Evolutionary conservation across 2,113 vertebrate genomes (phyloP), one percentile per base, ranked within the genome.

Genomic region (Rhagologus leucostigma): DNA sequence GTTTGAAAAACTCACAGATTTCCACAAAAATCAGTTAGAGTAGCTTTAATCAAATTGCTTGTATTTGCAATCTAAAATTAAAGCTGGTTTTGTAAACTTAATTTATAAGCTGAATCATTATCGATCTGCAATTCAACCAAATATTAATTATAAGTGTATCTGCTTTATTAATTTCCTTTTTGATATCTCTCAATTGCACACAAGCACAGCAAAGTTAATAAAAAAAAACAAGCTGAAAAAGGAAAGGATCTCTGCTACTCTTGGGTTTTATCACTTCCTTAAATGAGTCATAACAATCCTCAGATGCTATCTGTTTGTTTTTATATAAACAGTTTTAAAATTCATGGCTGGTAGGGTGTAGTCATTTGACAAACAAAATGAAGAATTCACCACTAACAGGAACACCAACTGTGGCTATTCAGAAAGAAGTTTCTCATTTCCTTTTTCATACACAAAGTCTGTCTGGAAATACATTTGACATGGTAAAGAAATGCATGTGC

Each of bases 191-290:
- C 79, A 80, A 33, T 6, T 6, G 42, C 79, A 90, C 3, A 1
- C 23, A 89, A 93, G 39, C 1, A 0, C 30, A 92, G 22, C 35
- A 84, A 87, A 5, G 16, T 44, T 86, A 93, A 59, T 67, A 68
- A 68, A 69, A 68, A n/a, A 69, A 49, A 39, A 11, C 37, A 87
- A 81, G 47, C 42, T 87, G 68, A 68, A 78, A 90, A 93, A 93
- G 83, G 47, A 84, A 92, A 86, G 24, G 35, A 69, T 55, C 52
- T 73, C 64, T 87, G 60, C 44, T 92, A 47, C 73, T 81, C 73
- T 49, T 75, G 35, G 37, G 89, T 56, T 92, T 90, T 95, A 93
- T 94, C 94, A 71, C 94, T 88, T 96, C 95, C 92, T 90, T 74
- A 93, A 93, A 75, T 84, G 91, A 90, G 85, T 93, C 89, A 90